Conservation (phyloP, 2,888 invertebrate species). For the Trissolcus japonicus region DNA sequence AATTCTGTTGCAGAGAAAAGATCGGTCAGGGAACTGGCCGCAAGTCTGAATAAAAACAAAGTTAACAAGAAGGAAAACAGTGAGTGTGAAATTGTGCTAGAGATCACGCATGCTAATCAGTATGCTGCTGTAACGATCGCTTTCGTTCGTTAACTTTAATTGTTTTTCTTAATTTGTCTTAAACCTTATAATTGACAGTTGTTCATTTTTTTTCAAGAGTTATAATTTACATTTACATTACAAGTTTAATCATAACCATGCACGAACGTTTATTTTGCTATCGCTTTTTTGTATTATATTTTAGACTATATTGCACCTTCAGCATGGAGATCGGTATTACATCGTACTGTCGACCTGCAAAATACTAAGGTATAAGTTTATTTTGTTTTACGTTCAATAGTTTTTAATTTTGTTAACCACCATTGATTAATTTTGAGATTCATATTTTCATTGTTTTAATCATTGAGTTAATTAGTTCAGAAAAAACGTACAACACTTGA, state of each 20-base stretch:
- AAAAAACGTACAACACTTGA: no score
- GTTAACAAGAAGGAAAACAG: slow-evolving; percentile 73
- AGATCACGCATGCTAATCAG: slow-evolving; percentile 24
- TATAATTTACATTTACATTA: slow-evolving; percentile 1
- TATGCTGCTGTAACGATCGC: slow-evolving; percentile 26
- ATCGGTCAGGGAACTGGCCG: slow-evolving; percentile 78
- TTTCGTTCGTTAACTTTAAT: slow-evolving; percentile 16
- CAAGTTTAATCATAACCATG: slow-evolving; percentile 9
- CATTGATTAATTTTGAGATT: no score
- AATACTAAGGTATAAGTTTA: slow-evolving; percentile 68
- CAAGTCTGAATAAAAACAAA: slow-evolving; percentile 75
- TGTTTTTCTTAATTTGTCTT: neutral
- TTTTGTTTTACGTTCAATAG: slow-evolving; percentile 53
- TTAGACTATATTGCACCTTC: slow-evolving; percentile 74
- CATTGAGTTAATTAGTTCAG: no score
- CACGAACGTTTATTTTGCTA: slow-evolving; percentile 60
- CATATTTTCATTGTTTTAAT: no score
- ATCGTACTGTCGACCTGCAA: slow-evolving; percentile 72
- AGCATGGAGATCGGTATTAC: slow-evolving; percentile 75
- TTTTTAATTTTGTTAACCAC: no score
- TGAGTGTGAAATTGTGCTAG: slow-evolving; percentile 58
- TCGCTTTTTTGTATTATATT: slow-evolving; percentile 69
- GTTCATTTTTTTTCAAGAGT: slow-evolving; percentile 5
- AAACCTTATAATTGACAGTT: neutral
- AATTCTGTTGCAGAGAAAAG: slow-evolving; percentile 77